Evolutionary conservation across 2,888 invertebrate genomes (phyloP).

Genomic region (Antitype chi): DNA sequence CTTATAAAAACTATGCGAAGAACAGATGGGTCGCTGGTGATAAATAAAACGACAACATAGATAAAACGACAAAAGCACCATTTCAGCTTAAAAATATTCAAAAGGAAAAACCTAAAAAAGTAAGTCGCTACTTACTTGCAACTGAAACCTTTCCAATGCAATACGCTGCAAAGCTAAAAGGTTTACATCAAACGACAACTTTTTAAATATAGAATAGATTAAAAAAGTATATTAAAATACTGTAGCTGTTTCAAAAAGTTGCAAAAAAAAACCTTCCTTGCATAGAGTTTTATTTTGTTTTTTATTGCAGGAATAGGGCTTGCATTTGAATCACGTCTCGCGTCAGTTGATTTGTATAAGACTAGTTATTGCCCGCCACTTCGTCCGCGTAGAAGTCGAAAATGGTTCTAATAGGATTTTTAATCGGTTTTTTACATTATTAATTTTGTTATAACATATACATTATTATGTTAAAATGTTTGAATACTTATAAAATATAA

Average conservation of each 20-base stretch:
- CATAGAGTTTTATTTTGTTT: slow-evolving; percentile 18
- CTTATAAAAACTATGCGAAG: no score
- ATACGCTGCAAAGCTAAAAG: slow-evolving; percentile 19
- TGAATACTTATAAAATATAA: no score
- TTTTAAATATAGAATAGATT: no score
- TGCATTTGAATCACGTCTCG: neutral
- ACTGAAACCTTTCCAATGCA: slow-evolving; percentile 14
- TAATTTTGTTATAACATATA: no score
- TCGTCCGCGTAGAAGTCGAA: no score
- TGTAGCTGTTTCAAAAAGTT: slow-evolving; percentile 8
- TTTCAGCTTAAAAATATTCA: neutral
- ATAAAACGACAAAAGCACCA: neutral
- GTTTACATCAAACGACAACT: slow-evolving; percentile 43
- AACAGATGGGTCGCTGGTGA: neutral
- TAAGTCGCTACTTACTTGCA: neutral
- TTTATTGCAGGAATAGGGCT: slow-evolving; percentile 13
- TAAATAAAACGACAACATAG: no score
- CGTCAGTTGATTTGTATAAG: neutral
- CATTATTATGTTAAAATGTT: no score
- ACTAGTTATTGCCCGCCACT: no score
- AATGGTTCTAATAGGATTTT: no score
- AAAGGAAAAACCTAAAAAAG: neutral
- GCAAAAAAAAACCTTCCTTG: slow-evolving; percentile 20
- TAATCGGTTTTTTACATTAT: no score
- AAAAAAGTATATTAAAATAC: no score